Evolutionary conservation across 2,888 invertebrate species (phyloP), one percentile per base, ranked within the genome.

Genomic region (Sympetrum striolatum): DNA sequence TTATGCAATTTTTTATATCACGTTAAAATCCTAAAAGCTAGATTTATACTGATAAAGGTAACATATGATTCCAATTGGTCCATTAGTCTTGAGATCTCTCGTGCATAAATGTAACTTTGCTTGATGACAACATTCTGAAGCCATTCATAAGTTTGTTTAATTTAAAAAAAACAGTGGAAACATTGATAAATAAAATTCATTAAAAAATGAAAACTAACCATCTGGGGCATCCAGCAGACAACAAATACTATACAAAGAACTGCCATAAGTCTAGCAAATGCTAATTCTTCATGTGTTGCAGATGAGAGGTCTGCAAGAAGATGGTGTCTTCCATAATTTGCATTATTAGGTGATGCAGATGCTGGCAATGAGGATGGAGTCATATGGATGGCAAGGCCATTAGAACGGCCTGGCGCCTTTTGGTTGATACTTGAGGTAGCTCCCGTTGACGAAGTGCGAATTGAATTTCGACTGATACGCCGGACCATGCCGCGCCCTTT

Each of bases 181-280:
- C 0, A 60, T 60, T 64, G 12, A 8, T n/a, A 22, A 64, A 64
- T 6, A 64, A 22, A 22, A 10, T 25, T 15, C 12, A 60, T 22
- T n/a, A 64, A 12, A n/a, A 64, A 64, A n/a, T 64, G 6, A 35
- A 80, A 48, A 53, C 95, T 95, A 93, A 98, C 98, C 97, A 98
- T 96, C 94, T 98, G 97, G 39, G 98, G 98, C 94, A 97, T 95
- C 98, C 98, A 98, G 94, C 97, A 98, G 80, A 96, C 94, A 93
- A 98, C 96, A 93, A 98, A 98, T 48, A 97, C 96, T 91, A 97
- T 95, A 92, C 98, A 97, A 80, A 98, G 95, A 90, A 96, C 95
- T 1, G 97, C 96, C 98, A 98, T 98, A 80, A 98, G 95, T 92
- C 96, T 95, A 92, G 97, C 97, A 94, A 98, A 98, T 91, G 97